A percentile compares a stretch with the other conserved stretches of the same genome.
Evolutionary conservation across 2,113 vertebrate species (phyloP).

Genomic region (Chaetura pelagica): DNA sequence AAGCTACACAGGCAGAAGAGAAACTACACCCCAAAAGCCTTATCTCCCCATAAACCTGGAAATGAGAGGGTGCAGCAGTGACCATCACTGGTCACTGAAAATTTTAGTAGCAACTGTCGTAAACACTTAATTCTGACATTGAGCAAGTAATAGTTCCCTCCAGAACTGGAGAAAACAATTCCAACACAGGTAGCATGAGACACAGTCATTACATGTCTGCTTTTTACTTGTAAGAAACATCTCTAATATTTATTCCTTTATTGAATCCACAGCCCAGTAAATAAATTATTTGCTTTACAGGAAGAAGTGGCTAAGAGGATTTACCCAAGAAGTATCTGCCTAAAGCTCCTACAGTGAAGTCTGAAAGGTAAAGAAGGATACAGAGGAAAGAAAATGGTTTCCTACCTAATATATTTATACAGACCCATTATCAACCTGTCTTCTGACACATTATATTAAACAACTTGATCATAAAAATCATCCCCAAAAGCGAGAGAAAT

Average conservation of each 20-base stretch:
- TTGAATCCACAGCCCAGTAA: conserved; percentile 15
- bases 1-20: not conserved
- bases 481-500: not conserved
- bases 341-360: not conserved
- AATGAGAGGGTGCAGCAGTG: not conserved
- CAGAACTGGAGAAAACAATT: not conserved
- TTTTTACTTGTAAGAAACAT: not conserved
- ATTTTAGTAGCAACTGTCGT: not conserved
- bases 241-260: not conserved
- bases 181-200: not conserved
- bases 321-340: conserved; percentile 13
- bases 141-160: not conserved
- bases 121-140: not conserved
- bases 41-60: not conserved
- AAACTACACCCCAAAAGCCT: not conserved
- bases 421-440: not conserved
- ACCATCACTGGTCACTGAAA: not conserved
- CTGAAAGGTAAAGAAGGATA: not conserved
- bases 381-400: not conserved
- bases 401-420: not conserved
- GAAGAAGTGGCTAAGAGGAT: conserved; percentile 24
- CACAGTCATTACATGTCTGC: not conserved
- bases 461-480: not conserved
- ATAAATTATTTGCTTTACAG: conserved; percentile 11
- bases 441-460: not conserved